A percentile compares a stretch with the other conserved stretches of the same genome.
Conservation (phyloP, 1,140 invertebrate genomes). For the Hermatobates lingyangjiaoensis region DNA sequence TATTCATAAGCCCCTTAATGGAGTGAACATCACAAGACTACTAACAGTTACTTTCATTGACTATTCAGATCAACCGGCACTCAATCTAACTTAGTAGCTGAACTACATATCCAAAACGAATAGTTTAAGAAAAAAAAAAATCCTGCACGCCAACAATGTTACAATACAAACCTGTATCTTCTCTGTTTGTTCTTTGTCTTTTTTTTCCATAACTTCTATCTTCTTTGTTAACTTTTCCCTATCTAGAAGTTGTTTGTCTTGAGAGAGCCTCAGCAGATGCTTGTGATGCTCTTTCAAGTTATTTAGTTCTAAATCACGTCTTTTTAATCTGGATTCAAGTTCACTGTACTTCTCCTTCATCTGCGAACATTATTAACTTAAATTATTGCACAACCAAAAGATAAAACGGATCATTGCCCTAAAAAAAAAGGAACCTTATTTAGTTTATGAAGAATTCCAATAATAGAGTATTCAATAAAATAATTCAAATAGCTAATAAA, state of each 20-base stretch:
- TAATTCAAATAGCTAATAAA: too few species aligned
- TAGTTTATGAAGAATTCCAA: too few species aligned
- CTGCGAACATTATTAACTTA: constrained; percentile 10
- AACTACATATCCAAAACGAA: background rate
- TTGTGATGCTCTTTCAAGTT: constrained; percentile 39
- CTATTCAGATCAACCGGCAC: too few species aligned
- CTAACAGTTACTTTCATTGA: too few species aligned
- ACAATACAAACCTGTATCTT: constrained; percentile 33
- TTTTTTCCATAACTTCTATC: constrained; percentile 37
- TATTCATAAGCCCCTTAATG: too few species aligned
- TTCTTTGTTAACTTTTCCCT: constrained; percentile 46
- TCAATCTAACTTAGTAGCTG: background rate
- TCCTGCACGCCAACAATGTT: background rate
- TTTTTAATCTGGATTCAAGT: constrained; percentile 13
- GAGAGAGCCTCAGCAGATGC: constrained; percentile 43
- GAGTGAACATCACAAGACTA: too few species aligned
- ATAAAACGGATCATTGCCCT: too few species aligned
- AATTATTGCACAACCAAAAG: too few species aligned
- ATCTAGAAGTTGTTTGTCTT: constrained; percentile 47
- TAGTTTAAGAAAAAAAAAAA: constrained; percentile 2
- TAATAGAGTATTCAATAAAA: too few species aligned
- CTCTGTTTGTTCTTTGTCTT: constrained; percentile 42
- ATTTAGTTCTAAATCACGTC: constrained; percentile 12
- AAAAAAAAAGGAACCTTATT: too few species aligned
- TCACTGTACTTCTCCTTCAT: constrained; percentile 10